Percentiles rank a stretch among this genome's conserved stretches.
Evolutionary conservation across 2,888 invertebrate genomes (phyloP).

Genomic region (Nycteola revayana): DNA sequence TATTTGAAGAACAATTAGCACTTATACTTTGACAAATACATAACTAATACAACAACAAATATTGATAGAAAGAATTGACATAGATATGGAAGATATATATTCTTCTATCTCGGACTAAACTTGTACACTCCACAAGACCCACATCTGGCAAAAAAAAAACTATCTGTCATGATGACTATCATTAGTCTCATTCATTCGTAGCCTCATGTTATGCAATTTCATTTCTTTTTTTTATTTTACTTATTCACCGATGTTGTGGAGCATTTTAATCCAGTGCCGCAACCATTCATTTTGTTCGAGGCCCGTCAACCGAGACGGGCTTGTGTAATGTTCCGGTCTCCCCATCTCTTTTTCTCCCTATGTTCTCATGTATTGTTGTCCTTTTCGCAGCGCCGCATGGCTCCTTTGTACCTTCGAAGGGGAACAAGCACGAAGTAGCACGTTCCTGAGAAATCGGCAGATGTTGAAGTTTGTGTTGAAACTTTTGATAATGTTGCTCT

Average conservation of each 20-base stretch:
- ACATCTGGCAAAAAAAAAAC: constrained; percentile 1
- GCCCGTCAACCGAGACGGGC: constrained; percentile 74
- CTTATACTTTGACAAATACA: too few relatives aligned
- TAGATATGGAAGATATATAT: too few relatives aligned
- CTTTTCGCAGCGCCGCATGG: constrained; percentile 52
- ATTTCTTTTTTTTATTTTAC: constrained; percentile 59
- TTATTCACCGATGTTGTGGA: constrained; percentile 69
- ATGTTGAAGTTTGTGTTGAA: constrained; percentile 67
- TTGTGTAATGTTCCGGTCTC: constrained; percentile 74
- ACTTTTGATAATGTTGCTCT: constrained; percentile 52
- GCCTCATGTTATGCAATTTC: constrained; percentile 70
- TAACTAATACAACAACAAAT: too few relatives aligned
- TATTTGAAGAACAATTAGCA: too few relatives aligned
- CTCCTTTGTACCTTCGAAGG: constrained; percentile 64
- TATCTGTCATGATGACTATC: constrained; percentile 27
- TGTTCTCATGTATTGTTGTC: constrained; percentile 30
- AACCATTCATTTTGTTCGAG: constrained; percentile 76
- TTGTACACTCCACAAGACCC: too few relatives aligned
- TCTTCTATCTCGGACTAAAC: too few relatives aligned
- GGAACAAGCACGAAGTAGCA: constrained; percentile 74
- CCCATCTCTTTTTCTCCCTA: constrained; percentile 36
- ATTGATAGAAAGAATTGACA: too few relatives aligned
- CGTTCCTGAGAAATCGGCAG: constrained; percentile 79
- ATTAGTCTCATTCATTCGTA: constrained; percentile 34
- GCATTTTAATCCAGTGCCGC: constrained; percentile 68